Conservation (phyloP, 1,140 invertebrate species). For the Dreissena rostriformis region DNA sequence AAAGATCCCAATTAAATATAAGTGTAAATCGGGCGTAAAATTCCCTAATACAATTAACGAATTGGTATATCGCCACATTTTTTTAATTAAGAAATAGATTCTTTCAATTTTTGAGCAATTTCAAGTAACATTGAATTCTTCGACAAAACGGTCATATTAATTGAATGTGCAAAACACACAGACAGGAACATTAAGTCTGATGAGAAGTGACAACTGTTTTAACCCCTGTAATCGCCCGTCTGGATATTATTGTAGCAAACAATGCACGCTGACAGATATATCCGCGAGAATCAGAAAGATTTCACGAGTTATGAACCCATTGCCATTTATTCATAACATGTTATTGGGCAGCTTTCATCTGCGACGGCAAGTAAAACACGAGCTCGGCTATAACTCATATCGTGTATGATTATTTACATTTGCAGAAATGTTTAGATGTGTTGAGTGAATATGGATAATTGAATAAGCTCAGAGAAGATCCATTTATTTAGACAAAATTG, state of each 20-base stretch:
- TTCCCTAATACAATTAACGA: too few species aligned
- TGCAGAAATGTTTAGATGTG: too few species aligned
- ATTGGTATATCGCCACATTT: not conserved
- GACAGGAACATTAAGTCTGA: slow-evolving; percentile 51
- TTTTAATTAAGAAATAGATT: too few species aligned
- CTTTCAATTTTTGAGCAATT: too few species aligned
- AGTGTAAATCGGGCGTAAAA: too few species aligned
- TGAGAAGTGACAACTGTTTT: slow-evolving; percentile 47
- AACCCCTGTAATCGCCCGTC: slow-evolving; percentile 51
- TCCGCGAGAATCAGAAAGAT: slow-evolving; percentile 38
- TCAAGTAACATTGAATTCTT: too few species aligned
- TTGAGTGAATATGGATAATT: too few species aligned
- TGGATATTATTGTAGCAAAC: slow-evolving; percentile 35
- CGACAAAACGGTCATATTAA: too few species aligned
- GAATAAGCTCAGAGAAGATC: too few species aligned
- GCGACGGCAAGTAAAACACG: slow-evolving; percentile 54
- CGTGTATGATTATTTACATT: slow-evolving; percentile 52
- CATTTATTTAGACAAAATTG: too few species aligned
- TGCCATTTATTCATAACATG: slow-evolving; percentile 42
- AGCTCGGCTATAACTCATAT: slow-evolving; percentile 50
- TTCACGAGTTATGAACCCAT: slow-evolving; percentile 50
- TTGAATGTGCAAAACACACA: slow-evolving; percentile 54
- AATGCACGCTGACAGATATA: slow-evolving; percentile 45
- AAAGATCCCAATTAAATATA: too few species aligned
- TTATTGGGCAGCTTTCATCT: slow-evolving; percentile 52